These are phyloP conservation scores for Muschampia plurimacula DNA, from an alignment of 2,888 invertebrate species.

Conservation along the genomic window DNA sequence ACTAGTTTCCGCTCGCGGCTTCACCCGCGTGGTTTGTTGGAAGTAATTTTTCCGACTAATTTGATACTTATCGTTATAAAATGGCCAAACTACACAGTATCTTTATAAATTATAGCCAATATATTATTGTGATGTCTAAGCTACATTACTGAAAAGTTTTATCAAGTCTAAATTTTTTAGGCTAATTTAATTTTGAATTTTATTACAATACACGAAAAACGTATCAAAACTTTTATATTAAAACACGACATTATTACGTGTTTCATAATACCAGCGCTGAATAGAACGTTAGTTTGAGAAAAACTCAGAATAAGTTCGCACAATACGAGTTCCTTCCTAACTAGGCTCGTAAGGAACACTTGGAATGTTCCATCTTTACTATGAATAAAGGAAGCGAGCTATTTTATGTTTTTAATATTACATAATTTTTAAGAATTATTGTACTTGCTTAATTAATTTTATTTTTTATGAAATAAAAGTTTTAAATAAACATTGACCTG, in stretches of 20 bases:
- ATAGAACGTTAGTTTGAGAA: conserved; percentile 20
- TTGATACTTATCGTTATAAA: no score
- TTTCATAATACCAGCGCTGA: conserved; percentile 16
- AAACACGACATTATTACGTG: not conserved
- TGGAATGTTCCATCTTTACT: not conserved
- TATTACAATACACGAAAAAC: conserved; percentile 4
- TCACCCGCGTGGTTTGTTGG: no score
- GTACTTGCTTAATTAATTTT: no score
- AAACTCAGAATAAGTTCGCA: conserved; percentile 13
- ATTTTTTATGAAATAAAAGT: no score
- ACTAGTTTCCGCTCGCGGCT: no score
- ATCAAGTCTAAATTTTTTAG: not conserved
- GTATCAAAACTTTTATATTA: not conserved
- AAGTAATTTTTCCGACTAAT: no score
- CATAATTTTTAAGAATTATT: not conserved
- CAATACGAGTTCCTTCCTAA: conserved; percentile 9
- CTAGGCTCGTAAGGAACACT: not conserved
- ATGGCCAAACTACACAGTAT: no score
- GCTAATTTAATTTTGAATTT: not conserved
- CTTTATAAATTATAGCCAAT: no score
- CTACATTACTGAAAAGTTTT: no score
- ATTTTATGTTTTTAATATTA: not conserved
- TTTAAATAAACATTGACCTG: no score
- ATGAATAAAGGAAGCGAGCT: not conserved
- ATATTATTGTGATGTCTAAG: no score